Conservation (phyloP, 2,797 vertebrate genomes). For the Arrhamphus sclerolepis region DNA sequence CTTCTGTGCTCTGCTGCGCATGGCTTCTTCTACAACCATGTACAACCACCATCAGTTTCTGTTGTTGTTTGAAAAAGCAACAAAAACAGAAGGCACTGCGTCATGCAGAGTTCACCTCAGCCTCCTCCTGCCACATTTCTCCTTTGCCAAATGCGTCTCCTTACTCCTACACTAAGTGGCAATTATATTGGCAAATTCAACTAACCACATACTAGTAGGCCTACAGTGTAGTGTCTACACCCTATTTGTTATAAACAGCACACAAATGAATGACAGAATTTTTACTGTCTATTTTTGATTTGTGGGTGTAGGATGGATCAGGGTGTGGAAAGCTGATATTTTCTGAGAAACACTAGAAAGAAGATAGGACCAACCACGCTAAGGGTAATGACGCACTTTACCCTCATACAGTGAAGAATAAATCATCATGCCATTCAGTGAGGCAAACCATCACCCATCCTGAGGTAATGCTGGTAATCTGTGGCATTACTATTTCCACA, state of each 20-base stretch:
- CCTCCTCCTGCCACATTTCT: slow-evolving; percentile 26
- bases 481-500: slow-evolving; percentile 10
- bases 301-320: slow-evolving; percentile 47
- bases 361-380: slow-evolving; percentile 50
- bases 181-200: slow-evolving; percentile 17
- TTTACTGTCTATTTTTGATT: slow-evolving; percentile 51
- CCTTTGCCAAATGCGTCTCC: slow-evolving; percentile 21
- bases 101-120: slow-evolving; percentile 16
- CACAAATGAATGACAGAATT: slow-evolving; percentile 36
- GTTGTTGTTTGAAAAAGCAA: slow-evolving; percentile 49
- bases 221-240: slow-evolving; percentile 25
- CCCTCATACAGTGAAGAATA: slow-evolving; percentile 43
- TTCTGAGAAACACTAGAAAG: slow-evolving; percentile 52
- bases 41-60: slow-evolving; percentile 26
- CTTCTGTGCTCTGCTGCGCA: too few relatives aligned
- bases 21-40: slow-evolving; percentile 3
- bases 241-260: slow-evolving; percentile 31
- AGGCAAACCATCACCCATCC: slow-evolving; percentile 30
- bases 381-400: slow-evolving; percentile 45
- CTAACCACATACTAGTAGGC: slow-evolving; percentile 18
- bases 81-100: slow-evolving; percentile 39
- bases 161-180: slow-evolving; percentile 18
- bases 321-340: slow-evolving; percentile 53
- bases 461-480: slow-evolving; percentile 37
- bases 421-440: slow-evolving; percentile 28